Evolutionary conservation across 2,888 invertebrate species (phyloP).

Genomic region (Vannuccia rotundouncinata): DNA sequence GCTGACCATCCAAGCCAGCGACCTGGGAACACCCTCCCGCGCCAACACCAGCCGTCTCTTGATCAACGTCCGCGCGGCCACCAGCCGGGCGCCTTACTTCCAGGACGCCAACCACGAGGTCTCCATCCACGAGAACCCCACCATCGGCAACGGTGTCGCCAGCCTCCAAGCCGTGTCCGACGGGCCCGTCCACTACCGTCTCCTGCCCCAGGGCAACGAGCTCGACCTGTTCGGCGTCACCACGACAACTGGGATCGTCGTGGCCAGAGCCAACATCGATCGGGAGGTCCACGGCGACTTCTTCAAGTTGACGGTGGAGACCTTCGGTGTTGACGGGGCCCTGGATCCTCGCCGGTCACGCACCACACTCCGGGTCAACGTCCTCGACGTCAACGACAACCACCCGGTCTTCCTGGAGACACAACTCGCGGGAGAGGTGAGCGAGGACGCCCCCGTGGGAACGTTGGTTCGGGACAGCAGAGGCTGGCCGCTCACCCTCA

Average conservation of each 20-base stretch:
- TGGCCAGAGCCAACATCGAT: background rate
- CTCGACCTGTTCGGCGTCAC: background rate
- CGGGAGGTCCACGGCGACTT: background rate
- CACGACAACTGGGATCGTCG: background rate
- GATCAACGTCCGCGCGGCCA: background rate
- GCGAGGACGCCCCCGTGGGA: background rate
- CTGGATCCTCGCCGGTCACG: background rate
- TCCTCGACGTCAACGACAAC: background rate
- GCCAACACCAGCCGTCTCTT: background rate
- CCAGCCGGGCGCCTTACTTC: background rate
- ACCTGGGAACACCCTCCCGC: background rate
- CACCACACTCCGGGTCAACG: background rate
- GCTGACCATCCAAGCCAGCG: background rate
- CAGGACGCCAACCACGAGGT: background rate
- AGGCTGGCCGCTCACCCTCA: background rate
- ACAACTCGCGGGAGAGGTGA: background rate
- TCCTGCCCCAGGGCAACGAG: background rate
- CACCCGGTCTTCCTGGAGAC: background rate
- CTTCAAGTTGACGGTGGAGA: background rate
- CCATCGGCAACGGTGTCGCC: background rate
- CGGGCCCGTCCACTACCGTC: background rate
- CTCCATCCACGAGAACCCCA: background rate
- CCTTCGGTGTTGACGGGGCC: background rate
- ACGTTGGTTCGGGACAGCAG: background rate
- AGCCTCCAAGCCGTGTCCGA: background rate